phyloP scores from a whole-genome alignment of 2,113 vertebrate species.

The Myotis davidii region DNA sequence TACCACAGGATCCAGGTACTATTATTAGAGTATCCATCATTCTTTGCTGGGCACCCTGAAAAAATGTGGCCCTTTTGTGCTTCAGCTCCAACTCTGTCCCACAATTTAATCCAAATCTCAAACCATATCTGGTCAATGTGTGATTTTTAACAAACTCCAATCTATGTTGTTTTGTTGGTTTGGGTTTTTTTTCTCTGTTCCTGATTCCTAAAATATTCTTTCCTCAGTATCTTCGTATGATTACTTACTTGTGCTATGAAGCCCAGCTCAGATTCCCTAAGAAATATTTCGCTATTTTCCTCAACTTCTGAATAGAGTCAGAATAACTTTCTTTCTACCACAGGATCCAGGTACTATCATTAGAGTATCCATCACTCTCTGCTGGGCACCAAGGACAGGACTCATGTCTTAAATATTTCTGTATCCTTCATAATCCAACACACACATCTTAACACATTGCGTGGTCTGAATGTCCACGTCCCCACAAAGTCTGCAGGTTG shows the following conservation, averaged over 20 bases:
- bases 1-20: too few relatives aligned
- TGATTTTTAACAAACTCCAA: background rate
- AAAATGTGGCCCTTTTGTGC: background rate
- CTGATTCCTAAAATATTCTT: background rate
- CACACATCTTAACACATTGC: background rate
- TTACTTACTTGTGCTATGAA: background rate
- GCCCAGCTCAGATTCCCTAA: background rate
- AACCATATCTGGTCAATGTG: background rate
- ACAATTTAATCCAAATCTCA: conserved; percentile 6
- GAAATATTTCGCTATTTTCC: background rate
- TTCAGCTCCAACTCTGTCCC: background rate
- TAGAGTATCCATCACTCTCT: background rate
- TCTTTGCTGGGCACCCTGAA: too few relatives aligned
- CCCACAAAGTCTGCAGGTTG: background rate
- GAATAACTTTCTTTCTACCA: background rate
- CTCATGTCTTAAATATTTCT: background rate
- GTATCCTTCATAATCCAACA: background rate
- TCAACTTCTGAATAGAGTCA: background rate
- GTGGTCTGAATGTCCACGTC: background rate
- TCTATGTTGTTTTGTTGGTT: background rate
- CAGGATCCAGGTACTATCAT: background rate
- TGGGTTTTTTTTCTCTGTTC: background rate
- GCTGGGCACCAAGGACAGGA: background rate
- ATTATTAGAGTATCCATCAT: too few relatives aligned
- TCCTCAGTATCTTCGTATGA: background rate